Evolutionary conservation across 2,113 vertebrate genomes (phyloP).

Genomic region (Paratilapia polleni): DNA sequence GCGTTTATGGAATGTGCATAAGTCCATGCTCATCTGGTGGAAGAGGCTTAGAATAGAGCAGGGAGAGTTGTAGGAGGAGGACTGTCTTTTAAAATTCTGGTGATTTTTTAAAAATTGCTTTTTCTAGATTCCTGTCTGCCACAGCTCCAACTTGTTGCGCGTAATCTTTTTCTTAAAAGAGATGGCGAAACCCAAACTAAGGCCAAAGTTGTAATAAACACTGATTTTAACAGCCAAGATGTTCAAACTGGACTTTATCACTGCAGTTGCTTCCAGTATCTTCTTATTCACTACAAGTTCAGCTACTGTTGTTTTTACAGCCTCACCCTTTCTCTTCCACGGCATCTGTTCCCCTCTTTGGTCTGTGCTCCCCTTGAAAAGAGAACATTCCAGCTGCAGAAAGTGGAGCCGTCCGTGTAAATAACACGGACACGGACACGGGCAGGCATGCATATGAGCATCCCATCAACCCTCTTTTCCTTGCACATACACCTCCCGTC

Average conservation of each 20-base stretch:
- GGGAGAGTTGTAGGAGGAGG: too few species aligned
- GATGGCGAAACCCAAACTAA: background rate
- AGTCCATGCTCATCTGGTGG: too few species aligned
- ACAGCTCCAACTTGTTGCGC: too few species aligned
- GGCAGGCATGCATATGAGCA: conserved; percentile 14
- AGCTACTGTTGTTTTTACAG: background rate
- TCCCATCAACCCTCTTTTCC: conserved; percentile 3
- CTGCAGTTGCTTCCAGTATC: background rate
- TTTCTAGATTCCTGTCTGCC: too few species aligned
- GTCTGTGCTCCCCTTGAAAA: background rate
- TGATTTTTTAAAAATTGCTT: too few species aligned
- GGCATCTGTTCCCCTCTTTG: background rate
- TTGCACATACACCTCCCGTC: conserved; percentile 18
- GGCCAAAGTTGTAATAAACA: background rate
- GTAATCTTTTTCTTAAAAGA: background rate
- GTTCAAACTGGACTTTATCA: background rate
- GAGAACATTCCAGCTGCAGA: conserved; percentile 39
- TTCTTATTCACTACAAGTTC: background rate
- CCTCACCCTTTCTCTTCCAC: background rate
- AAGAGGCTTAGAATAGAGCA: too few species aligned
- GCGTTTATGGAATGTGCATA: background rate
- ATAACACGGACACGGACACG: conserved; percentile 36
- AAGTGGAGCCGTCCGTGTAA: background rate
- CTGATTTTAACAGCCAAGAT: background rate
- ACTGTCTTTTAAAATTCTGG: too few species aligned